Percentiles rank a stretch among this genome's conserved stretches.
Conservation (phyloP, 1,140 invertebrate species). For the Orchesella cincta region DNA sequence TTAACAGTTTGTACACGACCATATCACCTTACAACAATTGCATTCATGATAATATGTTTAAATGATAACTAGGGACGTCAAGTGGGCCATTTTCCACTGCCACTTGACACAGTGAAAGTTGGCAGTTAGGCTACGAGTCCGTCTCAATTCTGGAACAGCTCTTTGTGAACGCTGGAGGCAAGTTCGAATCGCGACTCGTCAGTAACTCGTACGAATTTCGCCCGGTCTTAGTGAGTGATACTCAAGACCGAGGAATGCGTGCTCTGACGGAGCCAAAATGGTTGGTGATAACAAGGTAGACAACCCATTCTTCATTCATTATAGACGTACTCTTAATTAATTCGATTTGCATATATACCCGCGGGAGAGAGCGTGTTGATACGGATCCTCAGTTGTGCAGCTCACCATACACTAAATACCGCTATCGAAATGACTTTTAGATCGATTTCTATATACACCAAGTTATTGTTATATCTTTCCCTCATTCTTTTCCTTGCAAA, state of each 20-base stretch:
- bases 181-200: constrained; percentile 81
- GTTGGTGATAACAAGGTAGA: constrained; percentile 79
- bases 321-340: too few species aligned
- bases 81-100: constrained; percentile 96
- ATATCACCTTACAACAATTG: too few species aligned
- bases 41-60: too few species aligned
- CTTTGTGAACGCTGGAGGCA: constrained; percentile 73
- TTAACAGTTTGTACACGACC: too few species aligned
- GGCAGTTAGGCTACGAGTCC: constrained; percentile 96
- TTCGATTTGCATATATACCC: too few species aligned
- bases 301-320: neutral
- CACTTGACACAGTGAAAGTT: constrained; percentile 84
- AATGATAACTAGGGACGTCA: constrained; percentile 72
- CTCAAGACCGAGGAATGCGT: constrained; percentile 92
- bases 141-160: constrained; percentile 78
- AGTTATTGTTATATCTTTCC: too few species aligned
- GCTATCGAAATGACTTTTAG: too few species aligned
- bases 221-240: constrained; percentile 80
- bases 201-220: constrained; percentile 88
- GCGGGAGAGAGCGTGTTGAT: too few species aligned
- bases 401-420: too few species aligned
- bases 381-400: too few species aligned
- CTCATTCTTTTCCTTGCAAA: too few species aligned
- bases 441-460: too few species aligned
- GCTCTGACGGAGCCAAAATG: constrained; percentile 94